These are phyloP conservation scores for Hippasteria phrygiana DNA, from an alignment of 53 echinoderm and acorn worm genomes.

Conservation along the genomic window DNA sequence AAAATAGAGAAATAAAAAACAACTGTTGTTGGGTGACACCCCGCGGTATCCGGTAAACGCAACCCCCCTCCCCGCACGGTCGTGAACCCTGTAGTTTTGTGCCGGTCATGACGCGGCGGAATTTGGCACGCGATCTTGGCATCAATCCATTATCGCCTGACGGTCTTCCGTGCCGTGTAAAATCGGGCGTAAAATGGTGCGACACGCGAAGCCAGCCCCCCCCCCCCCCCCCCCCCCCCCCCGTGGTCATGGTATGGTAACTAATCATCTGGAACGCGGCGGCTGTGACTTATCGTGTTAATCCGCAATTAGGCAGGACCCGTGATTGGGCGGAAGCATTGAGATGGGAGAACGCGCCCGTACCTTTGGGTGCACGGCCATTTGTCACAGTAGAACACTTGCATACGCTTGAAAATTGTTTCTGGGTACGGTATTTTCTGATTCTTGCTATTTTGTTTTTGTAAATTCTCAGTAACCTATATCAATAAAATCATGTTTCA, in stretches of 20 bases:
- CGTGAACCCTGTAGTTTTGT: background rate
- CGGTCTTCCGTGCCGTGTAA: constrained; percentile 11
- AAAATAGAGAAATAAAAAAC: background rate
- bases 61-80: background rate
- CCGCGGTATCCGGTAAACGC: background rate
- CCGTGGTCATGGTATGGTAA: background rate
- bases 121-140: constrained; percentile 31
- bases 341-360: background rate
- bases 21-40: background rate
- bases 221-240: background rate
- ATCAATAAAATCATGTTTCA: too few relatives aligned
- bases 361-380: too few relatives aligned
- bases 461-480: too few relatives aligned
- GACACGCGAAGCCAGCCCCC: background rate
- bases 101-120: constrained; percentile 6
- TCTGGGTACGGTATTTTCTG: too few relatives aligned
- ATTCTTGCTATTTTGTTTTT: too few relatives aligned
- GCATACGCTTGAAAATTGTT: too few relatives aligned
- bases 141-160: constrained; percentile 27
- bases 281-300: background rate
- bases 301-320: background rate
- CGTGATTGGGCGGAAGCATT: background rate
- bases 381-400: too few relatives aligned
- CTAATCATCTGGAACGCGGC: background rate
- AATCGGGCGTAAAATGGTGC: constrained; percentile 13